These are phyloP conservation scores for Myiotriccus ornatus DNA, from an alignment of 2,797 vertebrate species.

Conservation along the genomic window DNA sequence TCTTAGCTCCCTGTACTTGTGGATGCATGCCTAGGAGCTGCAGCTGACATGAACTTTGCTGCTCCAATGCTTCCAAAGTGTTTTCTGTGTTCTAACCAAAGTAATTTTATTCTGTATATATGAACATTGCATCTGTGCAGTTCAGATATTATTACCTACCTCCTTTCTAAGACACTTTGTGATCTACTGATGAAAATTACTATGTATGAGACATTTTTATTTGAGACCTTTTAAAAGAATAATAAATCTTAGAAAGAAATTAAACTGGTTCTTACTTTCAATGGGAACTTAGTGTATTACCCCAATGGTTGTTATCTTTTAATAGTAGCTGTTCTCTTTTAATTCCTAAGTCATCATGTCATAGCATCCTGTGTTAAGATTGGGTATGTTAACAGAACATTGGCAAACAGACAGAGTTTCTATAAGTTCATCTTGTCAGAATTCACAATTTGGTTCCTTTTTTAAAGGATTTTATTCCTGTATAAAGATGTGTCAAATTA, in stretches of 20 bases:
- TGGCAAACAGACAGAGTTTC: neutral
- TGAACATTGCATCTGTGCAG: neutral
- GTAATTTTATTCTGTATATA: neutral
- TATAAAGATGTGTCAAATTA: neutral
- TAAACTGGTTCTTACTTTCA: slow-evolving; percentile 3
- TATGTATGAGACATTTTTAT: neutral
- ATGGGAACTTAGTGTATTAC: neutral
- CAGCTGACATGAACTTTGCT: neutral
- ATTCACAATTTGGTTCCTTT: neutral
- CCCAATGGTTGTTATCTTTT: neutral
- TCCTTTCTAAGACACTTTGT: neutral
- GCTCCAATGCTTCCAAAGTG: neutral
- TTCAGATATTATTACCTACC: neutral
- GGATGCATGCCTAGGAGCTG: neutral
- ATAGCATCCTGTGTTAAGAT: neutral
- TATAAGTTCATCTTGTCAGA: neutral
- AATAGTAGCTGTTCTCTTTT: neutral
- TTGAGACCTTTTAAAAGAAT: neutral
- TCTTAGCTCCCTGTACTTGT: neutral
- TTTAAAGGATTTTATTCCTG: neutral
- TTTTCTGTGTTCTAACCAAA: neutral
- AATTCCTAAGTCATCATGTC: neutral
- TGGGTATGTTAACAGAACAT: neutral
- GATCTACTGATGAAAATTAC: neutral
- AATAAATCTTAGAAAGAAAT: neutral